phyloP scores from a whole-genome alignment of 2,113 vertebrate species.

The Arvicanthis niloticus region DNA sequence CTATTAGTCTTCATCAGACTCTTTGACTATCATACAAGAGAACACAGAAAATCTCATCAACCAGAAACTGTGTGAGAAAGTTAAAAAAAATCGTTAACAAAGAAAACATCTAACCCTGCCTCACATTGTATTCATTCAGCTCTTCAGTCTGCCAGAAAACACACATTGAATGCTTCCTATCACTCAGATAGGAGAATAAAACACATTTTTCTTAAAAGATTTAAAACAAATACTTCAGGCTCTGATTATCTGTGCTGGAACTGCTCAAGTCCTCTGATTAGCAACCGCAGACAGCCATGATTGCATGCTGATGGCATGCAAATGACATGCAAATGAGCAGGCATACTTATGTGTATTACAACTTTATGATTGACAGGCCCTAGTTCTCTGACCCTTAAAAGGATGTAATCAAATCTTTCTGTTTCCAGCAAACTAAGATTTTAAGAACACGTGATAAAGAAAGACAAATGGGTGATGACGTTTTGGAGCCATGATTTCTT shows the following conservation, averaged over 20 bases:
- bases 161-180: rapidly evolving
- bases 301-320: background rate
- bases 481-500: background rate
- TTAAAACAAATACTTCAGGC: background rate
- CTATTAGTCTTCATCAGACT: background rate
- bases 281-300: background rate
- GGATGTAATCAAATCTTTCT: background rate
- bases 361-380: background rate
- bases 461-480: background rate
- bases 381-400: background rate
- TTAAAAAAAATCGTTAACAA: background rate
- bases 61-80: rapidly evolving
- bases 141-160: background rate
- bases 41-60: background rate
- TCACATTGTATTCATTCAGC: too few relatives aligned
- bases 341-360: background rate
- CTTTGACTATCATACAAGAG: background rate
- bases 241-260: background rate
- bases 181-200: background rate
- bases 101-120: background rate
- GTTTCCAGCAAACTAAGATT: background rate
- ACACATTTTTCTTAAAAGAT: background rate
- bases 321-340: background rate
- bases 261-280: background rate
- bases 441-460: background rate